phyloP scores from a whole-genome alignment of 2,113 vertebrate species.

The Bucco capensis region DNA sequence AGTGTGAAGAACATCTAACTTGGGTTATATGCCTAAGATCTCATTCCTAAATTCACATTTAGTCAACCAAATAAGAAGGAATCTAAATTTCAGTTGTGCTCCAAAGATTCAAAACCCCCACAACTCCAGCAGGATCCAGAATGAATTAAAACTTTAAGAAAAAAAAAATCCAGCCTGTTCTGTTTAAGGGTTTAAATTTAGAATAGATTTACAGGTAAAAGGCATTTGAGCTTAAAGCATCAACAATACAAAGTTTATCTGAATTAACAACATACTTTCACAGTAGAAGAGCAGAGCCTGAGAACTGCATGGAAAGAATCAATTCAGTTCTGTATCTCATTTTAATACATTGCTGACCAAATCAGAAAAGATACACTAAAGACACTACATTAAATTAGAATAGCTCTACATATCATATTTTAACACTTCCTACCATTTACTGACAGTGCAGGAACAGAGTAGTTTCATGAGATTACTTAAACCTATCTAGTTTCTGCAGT shows the following conservation, averaged over 20 bases:
- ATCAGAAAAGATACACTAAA: neutral
- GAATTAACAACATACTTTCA: neutral
- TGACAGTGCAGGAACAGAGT: neutral
- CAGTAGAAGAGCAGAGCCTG: neutral
- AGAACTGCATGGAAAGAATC: neutral
- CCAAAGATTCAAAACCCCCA: rapidly evolving
- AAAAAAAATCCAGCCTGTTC: neutral
- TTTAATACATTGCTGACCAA: neutral
- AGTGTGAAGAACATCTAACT: neutral
- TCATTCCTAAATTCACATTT: neutral
- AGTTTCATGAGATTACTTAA: neutral
- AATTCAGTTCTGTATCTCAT: neutral
- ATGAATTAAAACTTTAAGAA: neutral
- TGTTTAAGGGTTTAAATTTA: neutral
- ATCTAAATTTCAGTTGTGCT: neutral
- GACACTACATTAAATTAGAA: neutral
- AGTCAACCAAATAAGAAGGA: neutral
- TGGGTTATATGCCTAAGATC: neutral
- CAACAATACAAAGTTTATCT: neutral
- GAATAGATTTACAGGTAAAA: neutral
- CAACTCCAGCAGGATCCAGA: neutral
- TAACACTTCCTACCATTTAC: neutral
- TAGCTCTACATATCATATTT: neutral
- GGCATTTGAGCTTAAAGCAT: neutral
- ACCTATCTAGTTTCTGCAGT: neutral